A percentile compares a stretch with the other conserved stretches of the same genome.
These are phyloP conservation scores for Carduelis carduelis DNA, from an alignment of 2,797 vertebrate genomes.

Conservation along the genomic window DNA sequence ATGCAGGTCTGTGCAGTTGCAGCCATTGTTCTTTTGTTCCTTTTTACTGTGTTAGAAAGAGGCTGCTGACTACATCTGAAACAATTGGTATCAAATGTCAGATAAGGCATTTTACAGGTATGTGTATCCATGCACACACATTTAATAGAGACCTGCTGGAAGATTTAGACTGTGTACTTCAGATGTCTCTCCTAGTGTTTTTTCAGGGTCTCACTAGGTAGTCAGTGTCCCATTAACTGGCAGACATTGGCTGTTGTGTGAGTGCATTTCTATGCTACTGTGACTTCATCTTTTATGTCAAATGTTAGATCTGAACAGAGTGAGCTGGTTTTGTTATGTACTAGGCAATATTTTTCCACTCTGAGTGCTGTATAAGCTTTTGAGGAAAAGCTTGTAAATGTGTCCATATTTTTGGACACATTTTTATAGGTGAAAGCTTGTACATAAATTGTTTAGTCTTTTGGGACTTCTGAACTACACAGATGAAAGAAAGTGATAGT, in stretches of 20 bases:
- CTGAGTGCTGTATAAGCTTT: neutral
- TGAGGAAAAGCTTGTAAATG: neutral
- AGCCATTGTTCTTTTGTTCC: neutral
- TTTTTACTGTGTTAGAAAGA: neutral
- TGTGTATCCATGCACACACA: rapidly evolving
- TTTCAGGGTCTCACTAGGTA: neutral
- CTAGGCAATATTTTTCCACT: neutral
- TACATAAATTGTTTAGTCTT: neutral
- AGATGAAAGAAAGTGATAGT: neutral
- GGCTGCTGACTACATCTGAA: neutral
- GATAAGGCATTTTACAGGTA: neutral
- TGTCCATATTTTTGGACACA: neutral
- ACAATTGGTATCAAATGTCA: neutral
- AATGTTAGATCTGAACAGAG: neutral
- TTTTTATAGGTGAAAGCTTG: neutral
- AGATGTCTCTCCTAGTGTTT: neutral
- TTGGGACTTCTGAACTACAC: neutral
- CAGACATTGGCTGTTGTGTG: neutral
- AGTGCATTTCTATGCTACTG: neutral
- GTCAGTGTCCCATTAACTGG: neutral
- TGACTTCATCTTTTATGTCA: neutral
- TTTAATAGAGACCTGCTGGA: neutral
- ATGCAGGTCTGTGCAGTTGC: neutral
- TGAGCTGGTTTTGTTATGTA: neutral
- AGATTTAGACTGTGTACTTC: neutral